These are phyloP conservation scores for Colossoma macropomum DNA, from an alignment of 2,113 vertebrate species.

Conservation along the genomic window DNA sequence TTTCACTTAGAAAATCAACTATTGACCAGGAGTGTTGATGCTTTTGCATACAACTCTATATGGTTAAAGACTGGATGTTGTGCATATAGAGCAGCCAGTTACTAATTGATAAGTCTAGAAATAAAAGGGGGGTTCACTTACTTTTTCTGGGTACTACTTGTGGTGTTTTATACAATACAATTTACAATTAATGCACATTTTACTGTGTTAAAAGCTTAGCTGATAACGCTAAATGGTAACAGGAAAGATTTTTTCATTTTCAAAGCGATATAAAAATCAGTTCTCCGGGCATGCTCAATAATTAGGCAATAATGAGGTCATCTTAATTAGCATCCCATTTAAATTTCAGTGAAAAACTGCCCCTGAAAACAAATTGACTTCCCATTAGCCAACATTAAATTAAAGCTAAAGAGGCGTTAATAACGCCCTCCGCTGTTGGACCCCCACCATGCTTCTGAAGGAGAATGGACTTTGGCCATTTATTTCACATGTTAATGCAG, in stretches of 20 bases:
- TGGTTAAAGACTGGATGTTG: no score
- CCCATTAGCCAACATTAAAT: conserved; percentile 49
- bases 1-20: no score
- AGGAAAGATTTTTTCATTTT: conserved; percentile 18
- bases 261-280: conserved; percentile 10
- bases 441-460: not conserved
- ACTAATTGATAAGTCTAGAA: no score
- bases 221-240: not conserved
- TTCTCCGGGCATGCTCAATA: conserved; percentile 32
- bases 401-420: conserved; percentile 46
- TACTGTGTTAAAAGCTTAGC: conserved; percentile 1
- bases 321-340: conserved; percentile 48
- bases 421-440: conserved; percentile 10
- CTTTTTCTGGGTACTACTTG: not conserved
- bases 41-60: not conserved
- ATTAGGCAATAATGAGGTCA: conserved; percentile 49
- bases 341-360: conserved; percentile 46
- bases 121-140: no score
- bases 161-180: not conserved
- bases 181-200: not conserved
- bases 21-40: no score
- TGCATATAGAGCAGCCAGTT: no score
- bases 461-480: not conserved
- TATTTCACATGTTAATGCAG: not conserved
- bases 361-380: conserved; percentile 50